Evolutionary conservation across 1,140 invertebrate species (phyloP).

Genomic region (Drosophila ficusphila): DNA sequence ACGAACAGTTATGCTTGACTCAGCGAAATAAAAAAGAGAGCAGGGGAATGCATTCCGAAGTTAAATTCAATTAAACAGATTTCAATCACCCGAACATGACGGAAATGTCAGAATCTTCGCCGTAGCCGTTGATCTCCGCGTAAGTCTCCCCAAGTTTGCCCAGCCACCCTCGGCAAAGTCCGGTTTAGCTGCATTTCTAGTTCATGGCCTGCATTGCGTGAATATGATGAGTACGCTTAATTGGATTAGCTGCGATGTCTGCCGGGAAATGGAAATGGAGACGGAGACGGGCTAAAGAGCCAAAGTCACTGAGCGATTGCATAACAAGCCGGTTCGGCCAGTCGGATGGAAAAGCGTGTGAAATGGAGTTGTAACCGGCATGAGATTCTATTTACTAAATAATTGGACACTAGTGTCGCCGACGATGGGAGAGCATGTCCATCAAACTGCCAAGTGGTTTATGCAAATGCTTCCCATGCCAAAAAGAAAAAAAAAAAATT

Average conservation of each 20-base stretch:
- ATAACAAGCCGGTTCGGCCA: slow-evolving; percentile 46
- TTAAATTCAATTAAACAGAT: slow-evolving; percentile 68
- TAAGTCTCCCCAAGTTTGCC: neutral
- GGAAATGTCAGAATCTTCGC: slow-evolving; percentile 63
- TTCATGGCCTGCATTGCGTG: slow-evolving; percentile 73
- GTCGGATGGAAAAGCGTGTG: slow-evolving; percentile 48
- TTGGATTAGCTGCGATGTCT: slow-evolving; percentile 67
- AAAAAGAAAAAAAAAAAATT: slow-evolving; percentile 7
- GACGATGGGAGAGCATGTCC: slow-evolving; percentile 33
- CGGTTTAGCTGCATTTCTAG: slow-evolving; percentile 51
- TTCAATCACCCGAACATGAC: slow-evolving; percentile 73
- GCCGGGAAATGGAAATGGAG: slow-evolving; percentile 55
- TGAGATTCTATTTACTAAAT: slow-evolving; percentile 55
- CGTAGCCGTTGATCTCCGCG: slow-evolving; percentile 11
- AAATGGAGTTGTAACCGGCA: slow-evolving; percentile 60
- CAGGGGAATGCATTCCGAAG: slow-evolving; percentile 8
- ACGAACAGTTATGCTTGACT: too few species aligned
- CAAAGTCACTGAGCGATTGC: slow-evolving; percentile 58
- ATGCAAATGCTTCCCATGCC: slow-evolving; percentile 1
- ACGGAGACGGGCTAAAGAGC: slow-evolving; percentile 30
- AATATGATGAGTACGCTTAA: slow-evolving; percentile 77
- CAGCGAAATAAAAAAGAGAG: neutral
- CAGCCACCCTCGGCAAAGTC: slow-evolving; percentile 6
- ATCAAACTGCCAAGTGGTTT: slow-evolving; percentile 19
- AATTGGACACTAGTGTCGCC: slow-evolving; percentile 45